Conservation (phyloP, 1,140 invertebrate genomes). For the Dendrolimus punctatus region DNA sequence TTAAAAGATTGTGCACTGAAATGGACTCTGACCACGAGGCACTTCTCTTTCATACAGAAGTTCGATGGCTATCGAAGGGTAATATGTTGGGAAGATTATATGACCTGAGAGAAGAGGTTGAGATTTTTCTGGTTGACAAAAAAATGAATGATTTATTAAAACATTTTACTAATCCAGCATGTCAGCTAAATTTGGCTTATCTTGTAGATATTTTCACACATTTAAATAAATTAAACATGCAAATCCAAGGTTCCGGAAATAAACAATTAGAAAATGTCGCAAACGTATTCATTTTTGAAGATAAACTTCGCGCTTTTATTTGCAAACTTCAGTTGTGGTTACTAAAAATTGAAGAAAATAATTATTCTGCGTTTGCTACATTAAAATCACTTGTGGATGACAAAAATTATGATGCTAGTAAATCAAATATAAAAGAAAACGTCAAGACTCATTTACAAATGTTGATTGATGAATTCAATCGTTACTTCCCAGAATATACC, state of each 20-base stretch:
- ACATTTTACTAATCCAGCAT: too few relatives aligned
- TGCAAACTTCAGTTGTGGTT: too few relatives aligned
- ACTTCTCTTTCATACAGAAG: constrained; percentile 23
- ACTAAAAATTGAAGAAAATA: too few relatives aligned
- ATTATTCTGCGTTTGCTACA: constrained; percentile 14
- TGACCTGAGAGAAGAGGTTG: constrained; percentile 20
- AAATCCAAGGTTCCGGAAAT: too few relatives aligned
- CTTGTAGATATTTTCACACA: too few relatives aligned
- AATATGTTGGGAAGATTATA: constrained; percentile 25
- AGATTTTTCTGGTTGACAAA: constrained; percentile 18
- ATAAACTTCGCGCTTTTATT: too few relatives aligned
- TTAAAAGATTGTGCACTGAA: constrained; percentile 24
- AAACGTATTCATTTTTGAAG: too few relatives aligned
- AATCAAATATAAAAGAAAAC: constrained; percentile 8
- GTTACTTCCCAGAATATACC: constrained; percentile 15
- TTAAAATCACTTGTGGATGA: constrained; percentile 5
- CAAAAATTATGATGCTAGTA: constrained; percentile 4
- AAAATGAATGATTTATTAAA: constrained; percentile 14
- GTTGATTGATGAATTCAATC: constrained; percentile 13
- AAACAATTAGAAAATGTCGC: too few relatives aligned
- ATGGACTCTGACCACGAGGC: constrained; percentile 23
- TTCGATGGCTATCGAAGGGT: constrained; percentile 29
- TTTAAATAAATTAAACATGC: too few relatives aligned
- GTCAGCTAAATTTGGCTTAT: too few relatives aligned
- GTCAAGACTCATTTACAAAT: constrained; percentile 5